These are phyloP conservation scores for Lampris megalopsis DNA, from an alignment of 2,113 vertebrate species.

Conservation along the genomic window DNA sequence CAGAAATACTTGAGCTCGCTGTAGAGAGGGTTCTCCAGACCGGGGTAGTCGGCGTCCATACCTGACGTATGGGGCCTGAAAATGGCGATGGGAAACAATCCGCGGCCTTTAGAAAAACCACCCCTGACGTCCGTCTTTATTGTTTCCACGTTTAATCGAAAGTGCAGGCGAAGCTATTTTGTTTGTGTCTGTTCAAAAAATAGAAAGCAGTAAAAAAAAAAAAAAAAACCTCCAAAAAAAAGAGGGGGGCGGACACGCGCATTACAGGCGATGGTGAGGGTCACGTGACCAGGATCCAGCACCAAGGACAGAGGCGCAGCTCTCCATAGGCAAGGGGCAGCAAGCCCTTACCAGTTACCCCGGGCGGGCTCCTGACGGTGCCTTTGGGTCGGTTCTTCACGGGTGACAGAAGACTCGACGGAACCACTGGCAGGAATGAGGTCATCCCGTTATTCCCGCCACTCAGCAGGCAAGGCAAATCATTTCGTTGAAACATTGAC, in stretches of 20 bases:
- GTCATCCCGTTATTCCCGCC: too few species aligned
- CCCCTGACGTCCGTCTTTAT: conserved; percentile 29
- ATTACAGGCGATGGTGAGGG: background rate
- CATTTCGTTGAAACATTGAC: conserved; percentile 75
- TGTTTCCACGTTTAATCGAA: conserved; percentile 57
- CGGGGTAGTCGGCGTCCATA: conserved; percentile 88
- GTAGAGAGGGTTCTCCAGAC: conserved; percentile 89
- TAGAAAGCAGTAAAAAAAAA: too few species aligned
- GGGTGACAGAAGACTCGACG: too few species aligned
- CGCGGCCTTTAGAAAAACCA: conserved; percentile 9
- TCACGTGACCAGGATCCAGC: conserved; percentile 74
- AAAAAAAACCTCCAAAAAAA: conserved; percentile 10
- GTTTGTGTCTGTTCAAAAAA: conserved; percentile 56
- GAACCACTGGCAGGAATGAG: too few species aligned
- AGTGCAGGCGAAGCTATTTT: conserved; percentile 70
- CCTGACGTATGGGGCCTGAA: conserved; percentile 41
- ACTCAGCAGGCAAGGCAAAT: conserved; percentile 14
- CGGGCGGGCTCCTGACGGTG: too few species aligned
- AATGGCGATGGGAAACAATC: conserved; percentile 66
- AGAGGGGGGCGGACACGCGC: conserved; percentile 31
- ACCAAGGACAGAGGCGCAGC: conserved; percentile 72
- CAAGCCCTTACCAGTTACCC: background rate
- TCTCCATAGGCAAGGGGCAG: background rate
- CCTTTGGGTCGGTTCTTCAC: too few species aligned
- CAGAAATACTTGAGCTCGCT: conserved; percentile 91